phyloP scores from a whole-genome alignment of 2,888 invertebrate genomes.

The Allolobophora icterica region DNA sequence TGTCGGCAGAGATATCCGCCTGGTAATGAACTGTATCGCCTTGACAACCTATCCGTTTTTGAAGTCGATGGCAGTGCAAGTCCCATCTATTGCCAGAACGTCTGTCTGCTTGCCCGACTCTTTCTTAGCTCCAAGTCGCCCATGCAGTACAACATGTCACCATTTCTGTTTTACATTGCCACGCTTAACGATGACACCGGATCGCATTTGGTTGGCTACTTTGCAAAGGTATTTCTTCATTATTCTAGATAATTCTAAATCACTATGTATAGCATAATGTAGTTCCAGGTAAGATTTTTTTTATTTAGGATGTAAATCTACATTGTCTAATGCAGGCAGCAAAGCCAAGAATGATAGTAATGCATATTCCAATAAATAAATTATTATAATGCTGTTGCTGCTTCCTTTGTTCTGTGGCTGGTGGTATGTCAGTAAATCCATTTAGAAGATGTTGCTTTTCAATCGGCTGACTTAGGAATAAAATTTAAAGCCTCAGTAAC shows the following conservation, averaged over 20 bases:
- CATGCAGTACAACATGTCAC: conserved; percentile 95
- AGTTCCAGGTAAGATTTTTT: not conserved
- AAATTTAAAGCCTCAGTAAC: not conserved
- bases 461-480: not conserved
- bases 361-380: too few relatives aligned
- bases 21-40: conserved; percentile 97
- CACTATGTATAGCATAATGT: not conserved
- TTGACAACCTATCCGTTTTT: conserved; percentile 77
- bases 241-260: not conserved
- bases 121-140: conserved; percentile 95
- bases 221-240: conserved; percentile 76
- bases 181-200: conserved; percentile 80
- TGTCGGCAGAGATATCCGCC: conserved; percentile 95
- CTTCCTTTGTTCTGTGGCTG: not conserved
- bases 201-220: conserved; percentile 97
- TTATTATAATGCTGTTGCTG: not conserved
- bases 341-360: not conserved
- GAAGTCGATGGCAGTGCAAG: conserved; percentile 52
- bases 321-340: not conserved
- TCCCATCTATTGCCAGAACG: conserved; percentile 87
- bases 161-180: conserved; percentile 97
- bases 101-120: conserved; percentile 94
- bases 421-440: not conserved
- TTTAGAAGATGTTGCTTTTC: not conserved
- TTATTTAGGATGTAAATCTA: not conserved